phyloP scores from a whole-genome alignment of 2,888 invertebrate species.

The Lasius platythorax region DNA sequence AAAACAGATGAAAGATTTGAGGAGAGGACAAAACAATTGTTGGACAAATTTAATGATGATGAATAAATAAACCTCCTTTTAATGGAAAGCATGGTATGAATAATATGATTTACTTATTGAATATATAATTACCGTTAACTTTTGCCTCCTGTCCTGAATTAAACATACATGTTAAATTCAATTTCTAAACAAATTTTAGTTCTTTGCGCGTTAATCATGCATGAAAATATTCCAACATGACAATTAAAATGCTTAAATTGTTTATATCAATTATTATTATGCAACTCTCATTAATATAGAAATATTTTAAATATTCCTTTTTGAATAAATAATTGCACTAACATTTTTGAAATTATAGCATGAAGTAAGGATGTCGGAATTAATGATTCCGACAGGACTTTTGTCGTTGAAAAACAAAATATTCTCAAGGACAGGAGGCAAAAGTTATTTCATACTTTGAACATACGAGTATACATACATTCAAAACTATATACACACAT shows the following conservation, averaged over 20 bases:
- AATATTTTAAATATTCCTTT: conserved; percentile 13
- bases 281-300: neutral
- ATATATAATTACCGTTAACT: too few species aligned
- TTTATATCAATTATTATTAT: conserved; percentile 8
- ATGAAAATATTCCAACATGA: neutral
- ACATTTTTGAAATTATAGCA: conserved; percentile 86
- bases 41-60: conserved; percentile 91
- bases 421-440: conserved; percentile 88
- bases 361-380: conserved; percentile 91
- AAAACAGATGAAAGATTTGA: conserved; percentile 91
- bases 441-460: conserved; percentile 72
- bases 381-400: conserved; percentile 92
- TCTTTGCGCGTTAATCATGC: neutral
- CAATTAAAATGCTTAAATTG: neutral
- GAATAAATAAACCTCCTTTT: conserved; percentile 91
- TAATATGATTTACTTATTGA: neutral
- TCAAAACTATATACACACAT: too few species aligned
- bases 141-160: too few species aligned
- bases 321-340: conserved; percentile 24
- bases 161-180: neutral
- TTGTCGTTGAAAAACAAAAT: conserved; percentile 91
- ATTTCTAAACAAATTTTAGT: neutral
- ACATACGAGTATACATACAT: too few species aligned
- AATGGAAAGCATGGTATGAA: conserved; percentile 92
- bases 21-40: conserved; percentile 89